These are phyloP conservation scores for Agriopis marginaria DNA, from an alignment of 2,888 invertebrate genomes.

Conservation along the genomic window DNA sequence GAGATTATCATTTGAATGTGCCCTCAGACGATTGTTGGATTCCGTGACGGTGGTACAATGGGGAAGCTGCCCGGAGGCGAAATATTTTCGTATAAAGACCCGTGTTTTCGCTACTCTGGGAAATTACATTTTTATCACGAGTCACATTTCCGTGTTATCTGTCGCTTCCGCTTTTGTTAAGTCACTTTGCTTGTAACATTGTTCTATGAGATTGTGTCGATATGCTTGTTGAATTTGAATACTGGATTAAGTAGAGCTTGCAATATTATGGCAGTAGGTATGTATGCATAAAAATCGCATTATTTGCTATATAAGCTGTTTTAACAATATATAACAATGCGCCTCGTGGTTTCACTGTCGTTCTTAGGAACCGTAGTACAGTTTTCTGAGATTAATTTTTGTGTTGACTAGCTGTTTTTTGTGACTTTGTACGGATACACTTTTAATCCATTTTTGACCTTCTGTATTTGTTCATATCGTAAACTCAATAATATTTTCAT, in stretches of 20 bases:
- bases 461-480: too few relatives aligned
- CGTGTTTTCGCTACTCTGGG: conserved; percentile 65
- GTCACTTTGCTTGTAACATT: conserved; percentile 51
- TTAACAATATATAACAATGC: too few relatives aligned
- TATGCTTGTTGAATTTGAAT: conserved; percentile 32
- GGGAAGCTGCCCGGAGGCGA: conserved; percentile 67
- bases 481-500: too few relatives aligned
- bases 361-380: too few relatives aligned
- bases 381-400: too few relatives aligned
- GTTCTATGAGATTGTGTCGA: conserved; percentile 41
- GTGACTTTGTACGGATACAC: too few relatives aligned
- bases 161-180: conserved; percentile 54
- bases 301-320: too few relatives aligned
- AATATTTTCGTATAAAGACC: conserved; percentile 76
- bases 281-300: too few relatives aligned
- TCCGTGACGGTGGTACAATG: conserved; percentile 80
- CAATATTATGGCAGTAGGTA: too few relatives aligned
- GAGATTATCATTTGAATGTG: conserved; percentile 85
- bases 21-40: conserved; percentile 82
- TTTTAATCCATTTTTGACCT: too few relatives aligned
- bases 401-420: too few relatives aligned
- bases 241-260: neutral
- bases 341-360: too few relatives aligned
- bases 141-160: conserved; percentile 66
- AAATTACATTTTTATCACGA: conserved; percentile 77